Evolutionary conservation across 2,797 vertebrate genomes (phyloP), one percentile per base, ranked within the genome.

Genomic region (Gadopsis bispinosus): DNA sequence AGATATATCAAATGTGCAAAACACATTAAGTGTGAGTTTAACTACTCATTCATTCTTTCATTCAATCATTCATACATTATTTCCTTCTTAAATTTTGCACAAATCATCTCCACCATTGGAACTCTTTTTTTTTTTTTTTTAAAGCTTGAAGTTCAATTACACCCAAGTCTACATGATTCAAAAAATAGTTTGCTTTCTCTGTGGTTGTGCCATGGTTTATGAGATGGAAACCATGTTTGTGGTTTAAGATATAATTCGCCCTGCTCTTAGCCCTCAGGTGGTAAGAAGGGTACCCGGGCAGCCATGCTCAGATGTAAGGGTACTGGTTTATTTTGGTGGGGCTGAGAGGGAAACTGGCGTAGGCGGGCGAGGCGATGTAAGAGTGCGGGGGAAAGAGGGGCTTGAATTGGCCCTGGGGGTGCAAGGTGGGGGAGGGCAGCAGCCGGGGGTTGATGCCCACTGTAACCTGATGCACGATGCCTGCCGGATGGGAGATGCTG

Each of bases 1-100:
- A 97, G 96, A 95, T 98, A 96, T 98, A 98, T 97, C 97, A 98
- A 99, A 98, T 99, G 98, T 99, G 98, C 97, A 99, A 99, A 98
- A 99, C 97, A 98, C 98, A 97, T 97, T 97, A 97, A 97, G 97
- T 97, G 96, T 97, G 96, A 97, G 94, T 97, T 94, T 93, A 88
- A 84, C 87, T 92, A 93, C 84, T 87, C 87, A 92, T 94, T 92
- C 92, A 91, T 91, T 90, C 90, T 87, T 88, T 92, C 89, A 91
- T 91, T 92, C 89, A 89, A 80, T 88, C 93, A 92, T 87, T 92
- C 92, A 92, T 83, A 91, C 92, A 84, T 88, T 90, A 84, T 87
- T 92, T 91, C 78, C 88, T 90, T 92, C 87, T 79, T 75, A 86
- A 70, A 87, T 88, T 85, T 89, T 89, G 82, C 90, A 83, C 87